Conservation (phyloP, 2,888 invertebrate genomes). For the Orchesella flavescens region DNA sequence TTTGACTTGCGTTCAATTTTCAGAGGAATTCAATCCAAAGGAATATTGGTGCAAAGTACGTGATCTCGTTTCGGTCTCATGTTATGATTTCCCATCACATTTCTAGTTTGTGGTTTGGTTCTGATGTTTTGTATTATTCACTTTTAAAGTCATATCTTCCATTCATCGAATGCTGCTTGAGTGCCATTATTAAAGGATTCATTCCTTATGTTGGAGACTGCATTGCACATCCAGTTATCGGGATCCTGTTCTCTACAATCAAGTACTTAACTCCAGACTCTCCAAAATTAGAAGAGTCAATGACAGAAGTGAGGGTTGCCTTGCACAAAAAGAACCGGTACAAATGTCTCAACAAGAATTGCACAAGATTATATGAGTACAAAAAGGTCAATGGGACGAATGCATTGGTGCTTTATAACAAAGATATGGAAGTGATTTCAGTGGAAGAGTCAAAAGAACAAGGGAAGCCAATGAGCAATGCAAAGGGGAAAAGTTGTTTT, state of each 20-base stretch:
- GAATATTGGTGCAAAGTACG: slow-evolving; percentile 30
- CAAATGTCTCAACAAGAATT: slow-evolving; percentile 22
- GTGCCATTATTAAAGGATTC: background rate
- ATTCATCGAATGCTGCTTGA: slow-evolving; percentile 15
- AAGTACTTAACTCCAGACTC: slow-evolving; percentile 20
- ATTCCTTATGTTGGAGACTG: slow-evolving; percentile 38
- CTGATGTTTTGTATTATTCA: background rate
- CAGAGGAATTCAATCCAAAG: slow-evolving; percentile 20
- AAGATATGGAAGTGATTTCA: slow-evolving; percentile 1
- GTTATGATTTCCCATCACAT: too few species aligned
- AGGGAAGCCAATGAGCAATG: too few species aligned
- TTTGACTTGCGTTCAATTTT: background rate
- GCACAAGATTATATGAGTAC: slow-evolving; percentile 18
- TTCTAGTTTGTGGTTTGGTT: too few species aligned
- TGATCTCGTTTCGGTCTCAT: too few species aligned
- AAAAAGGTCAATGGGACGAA: slow-evolving; percentile 31
- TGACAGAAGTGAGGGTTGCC: too few species aligned
- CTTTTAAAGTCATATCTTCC: slow-evolving; percentile 25
- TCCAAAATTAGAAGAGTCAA: background rate
- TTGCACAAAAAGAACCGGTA: background rate
- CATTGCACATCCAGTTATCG: slow-evolving; percentile 5
- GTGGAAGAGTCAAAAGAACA: too few species aligned
- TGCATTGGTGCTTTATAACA: slow-evolving; percentile 16
- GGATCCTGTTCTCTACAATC: slow-evolving; percentile 17
- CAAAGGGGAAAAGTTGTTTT: too few species aligned